Percentiles rank a stretch among this genome's conserved stretches.
These are phyloP conservation scores for Neria commutata DNA, from an alignment of 2,888 invertebrate species.

Conservation along the genomic window DNA sequence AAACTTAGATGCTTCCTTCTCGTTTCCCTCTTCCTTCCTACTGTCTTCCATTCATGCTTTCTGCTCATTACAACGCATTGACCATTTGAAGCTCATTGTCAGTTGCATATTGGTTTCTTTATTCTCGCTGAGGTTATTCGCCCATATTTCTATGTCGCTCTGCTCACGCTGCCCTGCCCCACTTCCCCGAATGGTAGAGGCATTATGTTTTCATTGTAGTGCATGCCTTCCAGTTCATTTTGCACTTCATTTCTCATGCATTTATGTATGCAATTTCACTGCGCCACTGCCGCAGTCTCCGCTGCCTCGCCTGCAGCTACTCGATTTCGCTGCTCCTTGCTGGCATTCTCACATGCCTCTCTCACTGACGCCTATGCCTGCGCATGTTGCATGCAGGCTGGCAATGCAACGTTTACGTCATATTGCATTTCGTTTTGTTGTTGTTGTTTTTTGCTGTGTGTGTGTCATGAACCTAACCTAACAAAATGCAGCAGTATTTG, in stretches of 20 bases:
- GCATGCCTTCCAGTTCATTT: background rate
- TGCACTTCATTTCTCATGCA: background rate
- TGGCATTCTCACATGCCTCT: background rate
- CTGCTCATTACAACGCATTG: background rate
- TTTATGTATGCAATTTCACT: too few relatives aligned
- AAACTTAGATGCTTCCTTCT: too few relatives aligned
- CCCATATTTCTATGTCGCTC: constrained; percentile 1
- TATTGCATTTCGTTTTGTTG: too few relatives aligned
- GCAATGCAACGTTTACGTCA: constrained; percentile 5
- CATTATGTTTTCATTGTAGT: background rate
- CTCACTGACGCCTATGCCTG: too few relatives aligned
- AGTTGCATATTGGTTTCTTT: background rate
- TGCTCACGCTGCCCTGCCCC: background rate
- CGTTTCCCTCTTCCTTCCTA: too few relatives aligned
- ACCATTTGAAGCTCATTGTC: background rate
- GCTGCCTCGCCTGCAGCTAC: background rate
- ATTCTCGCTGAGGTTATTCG: background rate
- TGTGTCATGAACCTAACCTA: constrained; percentile 39
- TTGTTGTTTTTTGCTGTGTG: too few relatives aligned
- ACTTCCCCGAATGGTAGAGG: background rate
- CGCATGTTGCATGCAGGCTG: too few relatives aligned
- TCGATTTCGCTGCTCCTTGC: background rate
- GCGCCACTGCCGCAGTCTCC: too few relatives aligned
- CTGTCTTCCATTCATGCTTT: background rate
- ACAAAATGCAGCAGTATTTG: constrained; percentile 34